These are phyloP conservation scores for Gymnodraco acuticeps DNA, from an alignment of 2,797 vertebrate species.

Conservation along the genomic window DNA sequence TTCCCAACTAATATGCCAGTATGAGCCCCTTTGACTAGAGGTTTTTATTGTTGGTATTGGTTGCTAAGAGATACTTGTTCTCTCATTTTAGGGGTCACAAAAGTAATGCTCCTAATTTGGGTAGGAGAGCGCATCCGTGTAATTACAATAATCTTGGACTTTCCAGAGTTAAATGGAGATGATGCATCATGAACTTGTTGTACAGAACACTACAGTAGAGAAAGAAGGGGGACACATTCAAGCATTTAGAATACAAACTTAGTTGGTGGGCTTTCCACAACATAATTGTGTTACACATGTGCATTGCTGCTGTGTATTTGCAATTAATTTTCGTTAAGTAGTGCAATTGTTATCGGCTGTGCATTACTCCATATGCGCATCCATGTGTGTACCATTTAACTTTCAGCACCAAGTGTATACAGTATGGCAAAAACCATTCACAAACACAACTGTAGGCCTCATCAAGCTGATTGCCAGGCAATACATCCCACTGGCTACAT, in stretches of 20 bases:
- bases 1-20: constrained; percentile 49
- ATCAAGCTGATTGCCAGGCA: constrained; percentile 46
- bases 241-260: constrained; percentile 32
- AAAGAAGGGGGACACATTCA: constrained; percentile 33
- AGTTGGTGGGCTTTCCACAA: constrained; percentile 28
- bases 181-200: constrained; percentile 52
- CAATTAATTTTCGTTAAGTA: constrained; percentile 58
- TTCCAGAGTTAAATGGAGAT: constrained; percentile 58
- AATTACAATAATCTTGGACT: constrained; percentile 77
- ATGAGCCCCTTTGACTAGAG: constrained; percentile 40
- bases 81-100: constrained; percentile 75
- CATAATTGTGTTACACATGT: constrained; percentile 41
- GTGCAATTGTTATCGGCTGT: constrained; percentile 74
- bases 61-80: constrained; percentile 69
- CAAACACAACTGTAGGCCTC: constrained; percentile 60
- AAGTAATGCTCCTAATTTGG: constrained; percentile 74
- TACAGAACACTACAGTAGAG: constrained; percentile 34
- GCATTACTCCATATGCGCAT: constrained; percentile 56
- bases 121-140: constrained; percentile 66
- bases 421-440: constrained; percentile 36
- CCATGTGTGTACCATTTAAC: constrained; percentile 70
- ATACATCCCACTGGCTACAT: constrained; percentile 33
- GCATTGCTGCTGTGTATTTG: constrained; percentile 50
- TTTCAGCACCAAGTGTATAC: constrained; percentile 70
- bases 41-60: constrained; percentile 64